Base-by-base conservation (phyloP, 1,140 invertebrate genomes). In the Oscheius sp. region DNA sequence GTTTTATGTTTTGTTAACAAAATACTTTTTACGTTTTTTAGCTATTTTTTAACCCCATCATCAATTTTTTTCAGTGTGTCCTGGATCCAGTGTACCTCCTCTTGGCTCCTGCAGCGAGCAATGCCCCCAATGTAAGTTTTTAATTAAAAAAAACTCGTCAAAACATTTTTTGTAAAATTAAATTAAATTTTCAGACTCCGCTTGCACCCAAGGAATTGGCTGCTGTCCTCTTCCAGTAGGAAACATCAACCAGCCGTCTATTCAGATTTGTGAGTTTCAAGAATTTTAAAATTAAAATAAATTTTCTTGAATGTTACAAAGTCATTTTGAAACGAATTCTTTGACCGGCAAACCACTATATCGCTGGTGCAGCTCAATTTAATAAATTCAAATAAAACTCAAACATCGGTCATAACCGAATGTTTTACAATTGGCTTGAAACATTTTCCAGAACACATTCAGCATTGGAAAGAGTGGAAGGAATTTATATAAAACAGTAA, bases 41-140 rank as follows among this genome's bases (percentile, higher is more conserved):
- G 52, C n/a, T 28, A 23, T 23, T 0, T 4, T 3, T 18, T 20
- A n/a, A 13, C 23, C 4, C 1, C 18, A 15, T 34, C 20, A 35
- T n/a, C 64, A 26, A 20, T 28, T 10, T 10, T 45, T 55, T 74
- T 62, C 66, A 63, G 65, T 73, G 10, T 78, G 75, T 70, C 45
- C 71, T 18, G 76, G 76, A 15, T 78, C 74, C 15, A 69, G 63
- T n/a, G 76, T 69, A 2, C 49, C 75, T 13, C 76, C 76, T 36
- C 59, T 78, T 13, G 75, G 32, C n/a, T 75, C 73, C 15, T 75
- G 73, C 29, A 65, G 65, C 34, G 61, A 73, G 45, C 68, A 63
- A 32, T 75, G 73, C 46, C 73, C 73, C 10, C 36, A 46, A 55
- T 71, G 69, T 71, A n/a, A 66, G 26, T 31, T 62, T 13, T 58